These are phyloP conservation scores for Phoeniculus purpureus DNA, from an alignment of 2,797 vertebrate genomes.

Conservation along the genomic window DNA sequence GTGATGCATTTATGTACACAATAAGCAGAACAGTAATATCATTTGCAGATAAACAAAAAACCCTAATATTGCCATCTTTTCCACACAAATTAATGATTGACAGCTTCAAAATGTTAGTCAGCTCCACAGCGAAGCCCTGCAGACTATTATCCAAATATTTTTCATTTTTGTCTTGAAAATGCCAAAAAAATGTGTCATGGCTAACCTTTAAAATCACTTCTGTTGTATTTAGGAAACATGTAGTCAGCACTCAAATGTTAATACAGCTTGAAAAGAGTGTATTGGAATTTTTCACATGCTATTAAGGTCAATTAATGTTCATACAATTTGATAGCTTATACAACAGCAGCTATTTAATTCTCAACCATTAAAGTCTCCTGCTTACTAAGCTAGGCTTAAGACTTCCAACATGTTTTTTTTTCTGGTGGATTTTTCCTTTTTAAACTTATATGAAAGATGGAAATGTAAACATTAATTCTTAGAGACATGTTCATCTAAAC, in stretches of 20 bases:
- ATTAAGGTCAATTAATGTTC: constrained; percentile 21
- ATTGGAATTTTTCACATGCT: constrained; percentile 12
- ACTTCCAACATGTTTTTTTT: neutral
- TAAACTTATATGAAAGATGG: neutral
- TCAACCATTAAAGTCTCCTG: neutral
- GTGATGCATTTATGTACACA: neutral
- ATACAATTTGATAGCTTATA: neutral
- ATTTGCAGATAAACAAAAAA: neutral
- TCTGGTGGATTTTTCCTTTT: neutral
- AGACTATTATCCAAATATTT: neutral
- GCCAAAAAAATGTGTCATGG: neutral
- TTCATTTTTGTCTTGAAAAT: neutral
- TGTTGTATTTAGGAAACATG: neutral
- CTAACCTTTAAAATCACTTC: neutral
- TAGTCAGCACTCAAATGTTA: neutral
- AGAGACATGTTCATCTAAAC: neutral
- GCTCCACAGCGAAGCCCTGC: neutral
- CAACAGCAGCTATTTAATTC: neutral
- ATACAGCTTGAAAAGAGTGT: neutral
- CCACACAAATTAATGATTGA: neutral
- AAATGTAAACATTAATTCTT: neutral
- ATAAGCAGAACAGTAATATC: neutral
- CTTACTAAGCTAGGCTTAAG: neutral
- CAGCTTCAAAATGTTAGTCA: neutral
- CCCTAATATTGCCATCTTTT: neutral